Conservation (phyloP, 2,797 vertebrate genomes). For the Channa striata region DNA sequence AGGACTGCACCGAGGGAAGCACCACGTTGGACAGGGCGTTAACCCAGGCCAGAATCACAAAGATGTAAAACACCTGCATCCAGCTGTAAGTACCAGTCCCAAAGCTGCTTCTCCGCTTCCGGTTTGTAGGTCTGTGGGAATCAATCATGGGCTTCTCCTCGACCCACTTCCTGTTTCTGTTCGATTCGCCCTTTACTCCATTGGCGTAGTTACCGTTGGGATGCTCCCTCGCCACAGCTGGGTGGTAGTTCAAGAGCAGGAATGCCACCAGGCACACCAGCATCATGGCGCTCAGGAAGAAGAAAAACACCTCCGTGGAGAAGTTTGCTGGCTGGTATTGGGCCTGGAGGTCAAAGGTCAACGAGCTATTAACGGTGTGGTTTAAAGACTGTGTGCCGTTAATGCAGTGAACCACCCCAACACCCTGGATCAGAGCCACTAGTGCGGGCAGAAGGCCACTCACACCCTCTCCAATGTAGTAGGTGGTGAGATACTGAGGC, state of each 20-base stretch:
- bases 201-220: conserved; percentile 42
- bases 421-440: conserved; percentile 85
- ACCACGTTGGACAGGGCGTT: conserved; percentile 85
- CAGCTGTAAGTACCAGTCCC: conserved; percentile 74
- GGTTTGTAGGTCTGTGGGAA: conserved; percentile 6
- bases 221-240: conserved; percentile 69
- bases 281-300: conserved; percentile 88
- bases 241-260: conserved; percentile 84
- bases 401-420: conserved; percentile 82
- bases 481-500: conserved; percentile 85
- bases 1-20: conserved; percentile 87
- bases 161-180: conserved; percentile 28
- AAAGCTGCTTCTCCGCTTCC: conserved; percentile 60
- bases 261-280: conserved; percentile 82
- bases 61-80: conserved; percentile 82
- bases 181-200: conserved; percentile 21
- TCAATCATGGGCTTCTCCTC: conserved; percentile 80
- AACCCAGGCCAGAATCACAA: conserved; percentile 81
- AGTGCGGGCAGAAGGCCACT: conserved; percentile 84
- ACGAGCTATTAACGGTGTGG: background rate
- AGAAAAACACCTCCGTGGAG: conserved; percentile 85
- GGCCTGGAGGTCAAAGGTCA: conserved; percentile 57
- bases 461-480: conserved; percentile 86
- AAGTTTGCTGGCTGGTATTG: conserved; percentile 85
- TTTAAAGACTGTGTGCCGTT: conserved; percentile 62